Base-by-base conservation (phyloP, 2,113 vertebrate genomes). In the Otolemur garnettii region DNA sequence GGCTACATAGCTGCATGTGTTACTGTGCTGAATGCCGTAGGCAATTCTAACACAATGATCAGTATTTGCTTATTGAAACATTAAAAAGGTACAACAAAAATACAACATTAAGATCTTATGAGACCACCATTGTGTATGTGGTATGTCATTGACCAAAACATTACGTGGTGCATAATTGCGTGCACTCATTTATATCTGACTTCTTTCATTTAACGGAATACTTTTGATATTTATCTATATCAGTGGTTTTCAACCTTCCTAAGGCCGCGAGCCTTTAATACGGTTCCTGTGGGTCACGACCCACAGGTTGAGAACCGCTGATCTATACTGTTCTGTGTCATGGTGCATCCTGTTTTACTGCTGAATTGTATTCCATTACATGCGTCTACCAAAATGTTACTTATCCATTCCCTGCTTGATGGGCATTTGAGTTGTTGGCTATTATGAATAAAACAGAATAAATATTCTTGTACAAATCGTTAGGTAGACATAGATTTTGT, bases 361-460 rank as follows among this genome's bases (percentile, higher is more conserved):
- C 57, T 68, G 60, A 86, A 14, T 66, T 85, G 2, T 38, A 86
- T 69, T 80, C 57, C 83, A 69, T 45, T 86, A 21, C 64, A 53
- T 45, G 38, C 24, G 57, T 78, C 80, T 69, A 72, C 5, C 18
- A 81, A 78, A 88, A 78, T 78, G 45, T 69, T 24, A 28, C 59
- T 59, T 66, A 60, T 78, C n/a, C 15, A 57, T 85, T 77, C 11
- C 90, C 35, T 18, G 77, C 5, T 53, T 95, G 75, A 71, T 60
- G 15, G 11, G 62, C 28, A 9, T 53, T 90, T 93, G 89, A 75
- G 26, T 81, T 78, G 22, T 75, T 59, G 79, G 38, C 18, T 80
- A 60, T 18, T 94, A 55, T 74, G 50, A 83, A 94, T 83, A 83
- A 83, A 77, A 11, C 10, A 90, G 50, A 95, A 72, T 87, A 94